Conservation (phyloP, 2,113 vertebrate genomes). For the Phalacrocorax pelagicus region DNA sequence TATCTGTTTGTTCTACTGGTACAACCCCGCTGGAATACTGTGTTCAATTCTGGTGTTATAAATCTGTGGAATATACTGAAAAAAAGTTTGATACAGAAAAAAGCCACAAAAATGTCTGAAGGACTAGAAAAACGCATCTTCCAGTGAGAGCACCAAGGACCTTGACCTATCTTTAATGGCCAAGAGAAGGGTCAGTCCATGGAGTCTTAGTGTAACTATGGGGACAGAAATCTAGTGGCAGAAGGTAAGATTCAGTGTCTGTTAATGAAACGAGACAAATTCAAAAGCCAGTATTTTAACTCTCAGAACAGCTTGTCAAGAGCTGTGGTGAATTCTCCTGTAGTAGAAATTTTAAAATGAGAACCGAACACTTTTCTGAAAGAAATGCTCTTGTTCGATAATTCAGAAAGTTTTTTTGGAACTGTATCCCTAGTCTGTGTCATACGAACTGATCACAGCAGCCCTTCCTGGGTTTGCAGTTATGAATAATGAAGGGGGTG, state of each 20-base stretch:
- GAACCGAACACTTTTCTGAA: neutral
- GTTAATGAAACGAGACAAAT: neutral
- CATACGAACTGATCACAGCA: neutral
- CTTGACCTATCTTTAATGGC: neutral
- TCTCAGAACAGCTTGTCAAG: neutral
- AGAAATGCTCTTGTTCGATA: neutral
- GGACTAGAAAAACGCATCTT: neutral
- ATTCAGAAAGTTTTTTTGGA: neutral
- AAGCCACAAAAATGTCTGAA: neutral
- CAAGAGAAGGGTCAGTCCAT: neutral
- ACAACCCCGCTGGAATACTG: neutral
- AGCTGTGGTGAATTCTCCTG: neutral
- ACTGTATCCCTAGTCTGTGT: neutral
- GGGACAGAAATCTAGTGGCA: neutral
- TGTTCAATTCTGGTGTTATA: neutral
- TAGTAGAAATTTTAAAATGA: neutral
- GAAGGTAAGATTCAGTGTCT: neutral
- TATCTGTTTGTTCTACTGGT: neutral
- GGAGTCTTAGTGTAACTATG: accelerated
- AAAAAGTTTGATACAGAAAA: neutral
- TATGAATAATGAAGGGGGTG: neutral
- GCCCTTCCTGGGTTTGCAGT: neutral
- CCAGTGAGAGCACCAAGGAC: neutral
- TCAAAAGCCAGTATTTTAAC: neutral
- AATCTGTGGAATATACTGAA: neutral